A percentile compares a stretch with the other conserved stretches of the same genome.
Evolutionary conservation across 2,888 invertebrate genomes (phyloP).

Genomic region (Conomelus anceps): DNA sequence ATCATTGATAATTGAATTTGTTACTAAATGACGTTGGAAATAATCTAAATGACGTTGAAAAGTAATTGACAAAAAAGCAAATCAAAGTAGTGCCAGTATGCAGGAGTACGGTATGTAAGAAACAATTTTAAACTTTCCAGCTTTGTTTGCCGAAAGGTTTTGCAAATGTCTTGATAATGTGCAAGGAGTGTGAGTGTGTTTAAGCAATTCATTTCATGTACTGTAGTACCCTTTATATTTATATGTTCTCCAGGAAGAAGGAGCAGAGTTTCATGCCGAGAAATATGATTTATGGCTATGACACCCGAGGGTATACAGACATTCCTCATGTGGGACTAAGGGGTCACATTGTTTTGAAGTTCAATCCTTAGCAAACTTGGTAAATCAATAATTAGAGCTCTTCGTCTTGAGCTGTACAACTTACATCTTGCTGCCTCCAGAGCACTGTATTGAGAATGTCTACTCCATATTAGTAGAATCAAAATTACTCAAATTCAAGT

Average conservation of each 20-base stretch:
- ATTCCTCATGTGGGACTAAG: neutral
- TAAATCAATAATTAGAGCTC: neutral
- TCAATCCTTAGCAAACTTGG: neutral
- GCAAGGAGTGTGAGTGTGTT: neutral
- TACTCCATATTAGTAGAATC: neutral
- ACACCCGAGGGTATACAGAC: neutral
- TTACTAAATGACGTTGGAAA: no score
- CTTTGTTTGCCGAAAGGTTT: no score
- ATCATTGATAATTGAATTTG: no score
- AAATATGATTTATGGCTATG: neutral
- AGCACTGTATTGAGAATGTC: neutral
- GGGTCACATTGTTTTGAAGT: neutral
- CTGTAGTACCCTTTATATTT: neutral
- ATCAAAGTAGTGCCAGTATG: no score
- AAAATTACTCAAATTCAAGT: no score
- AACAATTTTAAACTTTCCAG: neutral
- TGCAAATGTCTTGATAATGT: neutral
- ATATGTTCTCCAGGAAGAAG: no score
- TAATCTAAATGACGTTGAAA: no score
- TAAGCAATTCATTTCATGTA: neutral
- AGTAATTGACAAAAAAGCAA: no score
- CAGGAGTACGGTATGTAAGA: no score
- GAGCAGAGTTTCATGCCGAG: neutral
- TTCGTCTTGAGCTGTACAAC: neutral
- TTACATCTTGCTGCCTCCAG: neutral